Conservation (phyloP, 1,140 invertebrate genomes). For the Formica selysi region DNA sequence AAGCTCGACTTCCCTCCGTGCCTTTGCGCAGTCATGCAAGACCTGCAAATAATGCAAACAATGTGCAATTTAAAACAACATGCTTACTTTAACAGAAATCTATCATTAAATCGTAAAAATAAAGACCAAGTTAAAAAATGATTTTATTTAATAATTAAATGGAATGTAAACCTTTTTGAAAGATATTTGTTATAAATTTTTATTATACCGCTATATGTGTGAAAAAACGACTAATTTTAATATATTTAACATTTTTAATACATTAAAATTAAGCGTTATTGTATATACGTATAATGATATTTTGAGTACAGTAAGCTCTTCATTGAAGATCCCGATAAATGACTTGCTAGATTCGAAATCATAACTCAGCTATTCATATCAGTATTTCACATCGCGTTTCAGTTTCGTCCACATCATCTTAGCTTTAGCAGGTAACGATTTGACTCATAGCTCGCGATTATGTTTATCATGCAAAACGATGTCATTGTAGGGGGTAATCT, state of each 20-base stretch:
- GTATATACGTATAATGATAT: too few species aligned
- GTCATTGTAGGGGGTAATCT: slow-evolving; percentile 20
- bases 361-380: background rate
- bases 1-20: slow-evolving; percentile 97
- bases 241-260: background rate
- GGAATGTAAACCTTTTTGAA: background rate
- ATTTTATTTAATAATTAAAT: slow-evolving; percentile 9
- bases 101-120: background rate
- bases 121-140: background rate
- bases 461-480: slow-evolving; percentile 8
- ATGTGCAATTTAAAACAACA: background rate
- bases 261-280: background rate
- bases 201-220: background rate
- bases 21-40: slow-evolving; percentile 96
- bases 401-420: slow-evolving; percentile 15
- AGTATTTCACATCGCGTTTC: slow-evolving; percentile 18
- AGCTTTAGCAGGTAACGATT: background rate
- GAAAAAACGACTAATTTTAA: background rate
- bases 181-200: background rate
- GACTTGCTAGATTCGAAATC: slow-evolving; percentile 6
- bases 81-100: background rate
- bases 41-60: slow-evolving; percentile 90
- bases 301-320: background rate
- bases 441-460: slow-evolving; percentile 28
- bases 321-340: slow-evolving; percentile 19